phyloP scores from a whole-genome alignment of 2,888 invertebrate species.

The Scotopteryx bipunctaria region DNA sequence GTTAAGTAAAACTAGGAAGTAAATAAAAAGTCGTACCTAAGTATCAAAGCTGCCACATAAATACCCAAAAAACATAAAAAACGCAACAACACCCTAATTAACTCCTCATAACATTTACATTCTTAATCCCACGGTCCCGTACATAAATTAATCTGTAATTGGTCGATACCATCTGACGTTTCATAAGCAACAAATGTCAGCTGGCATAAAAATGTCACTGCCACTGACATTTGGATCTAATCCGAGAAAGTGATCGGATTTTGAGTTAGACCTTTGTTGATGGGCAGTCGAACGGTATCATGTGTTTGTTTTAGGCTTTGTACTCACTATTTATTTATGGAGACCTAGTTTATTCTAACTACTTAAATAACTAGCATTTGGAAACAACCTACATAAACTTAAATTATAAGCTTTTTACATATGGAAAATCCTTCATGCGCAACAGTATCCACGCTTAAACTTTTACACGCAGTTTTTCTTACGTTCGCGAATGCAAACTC shows the following conservation, averaged over 20 bases:
- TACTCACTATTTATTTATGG: constrained; percentile 5
- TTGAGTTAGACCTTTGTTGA: constrained; percentile 50
- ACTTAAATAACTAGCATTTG: no score
- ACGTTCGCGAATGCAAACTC: no score
- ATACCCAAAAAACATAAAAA: constrained; percentile 8
- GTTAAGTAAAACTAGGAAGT: no score
- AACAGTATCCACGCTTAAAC: no score
- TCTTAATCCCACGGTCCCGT: constrained; percentile 39
- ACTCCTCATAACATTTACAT: constrained; percentile 30
- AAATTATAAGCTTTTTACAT: no score
- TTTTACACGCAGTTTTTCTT: no score
- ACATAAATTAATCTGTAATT: constrained; percentile 78
- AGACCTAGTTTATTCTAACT: no score
- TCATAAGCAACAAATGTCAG: constrained; percentile 73
- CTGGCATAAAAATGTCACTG: constrained; percentile 80
- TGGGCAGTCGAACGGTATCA: constrained; percentile 31
- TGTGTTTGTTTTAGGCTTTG: constrained; percentile 31
- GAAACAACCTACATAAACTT: no score
- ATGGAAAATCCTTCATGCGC: no score
- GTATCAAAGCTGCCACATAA: no score
- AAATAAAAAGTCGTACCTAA: no score
- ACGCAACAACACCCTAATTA: constrained; percentile 23
- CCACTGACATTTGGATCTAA: constrained; percentile 78
- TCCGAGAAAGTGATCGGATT: constrained; percentile 77
- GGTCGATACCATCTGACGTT: constrained; percentile 70